A percentile compares a stretch with the other conserved stretches of the same genome.
Evolutionary conservation across 2,797 vertebrate genomes (phyloP).

Genomic region (Psittacula echo): DNA sequence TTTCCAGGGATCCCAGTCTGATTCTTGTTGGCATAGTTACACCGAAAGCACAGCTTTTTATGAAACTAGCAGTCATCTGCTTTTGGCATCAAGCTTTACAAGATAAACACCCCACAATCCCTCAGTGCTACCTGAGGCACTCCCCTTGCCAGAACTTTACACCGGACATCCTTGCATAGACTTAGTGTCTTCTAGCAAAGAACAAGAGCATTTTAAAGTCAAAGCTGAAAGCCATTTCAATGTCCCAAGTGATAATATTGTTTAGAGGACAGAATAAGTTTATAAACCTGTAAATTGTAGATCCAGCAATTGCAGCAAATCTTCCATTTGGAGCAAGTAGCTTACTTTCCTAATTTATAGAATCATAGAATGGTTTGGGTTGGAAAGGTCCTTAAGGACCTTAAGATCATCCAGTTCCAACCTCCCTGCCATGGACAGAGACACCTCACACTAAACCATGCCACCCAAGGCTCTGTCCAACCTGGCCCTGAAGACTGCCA

Average conservation of each 20-base stretch:
- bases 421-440: not conserved
- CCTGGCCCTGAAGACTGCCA: not conserved
- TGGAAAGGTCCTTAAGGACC: not conserved
- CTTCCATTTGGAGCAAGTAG: not conserved
- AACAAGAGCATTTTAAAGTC: not conserved
- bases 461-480: not conserved
- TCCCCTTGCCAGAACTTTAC: not conserved
- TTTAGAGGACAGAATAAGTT: not conserved
- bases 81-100: not conserved
- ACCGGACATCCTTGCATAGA: not conserved
- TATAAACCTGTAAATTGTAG: not conserved
- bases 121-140: not conserved
- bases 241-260: not conserved
- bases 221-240: not conserved
- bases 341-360: not conserved
- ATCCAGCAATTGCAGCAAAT: not conserved
- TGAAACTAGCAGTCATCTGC: accelerated
- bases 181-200: not conserved
- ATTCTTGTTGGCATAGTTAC: conserved; percentile 47
- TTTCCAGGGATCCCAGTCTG: not conserved
- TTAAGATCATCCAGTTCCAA: not conserved
- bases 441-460: not conserved
- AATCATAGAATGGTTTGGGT: not conserved
- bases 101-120: not conserved
- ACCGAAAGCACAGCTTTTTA: not conserved